phyloP scores from a whole-genome alignment of 2,888 invertebrate genomes.

The Hydrotaea cyrtoneurina region DNA sequence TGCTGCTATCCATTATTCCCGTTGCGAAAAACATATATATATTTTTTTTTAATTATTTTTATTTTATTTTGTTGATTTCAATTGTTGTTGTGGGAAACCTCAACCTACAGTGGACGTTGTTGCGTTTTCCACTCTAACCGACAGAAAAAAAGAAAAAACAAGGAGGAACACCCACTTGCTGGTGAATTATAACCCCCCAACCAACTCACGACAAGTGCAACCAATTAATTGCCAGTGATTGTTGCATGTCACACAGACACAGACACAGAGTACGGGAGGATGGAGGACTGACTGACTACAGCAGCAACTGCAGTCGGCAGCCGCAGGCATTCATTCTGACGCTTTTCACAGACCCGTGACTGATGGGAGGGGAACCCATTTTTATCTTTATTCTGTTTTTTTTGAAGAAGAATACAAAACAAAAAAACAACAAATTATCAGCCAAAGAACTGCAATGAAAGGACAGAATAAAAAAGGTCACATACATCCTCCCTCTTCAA shows the following conservation, averaged over 20 bases:
- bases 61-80: conserved; percentile 26
- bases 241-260: conserved; percentile 62
- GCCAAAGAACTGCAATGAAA: neutral
- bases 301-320: conserved; percentile 34
- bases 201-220: conserved; percentile 65
- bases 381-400: conserved; percentile 10
- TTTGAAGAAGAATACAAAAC: conserved; percentile 18
- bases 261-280: neutral
- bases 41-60: conserved; percentile 41
- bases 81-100: conserved; percentile 60
- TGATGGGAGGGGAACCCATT: conserved; percentile 33
- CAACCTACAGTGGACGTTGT: conserved; percentile 39
- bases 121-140: neutral
- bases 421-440: conserved; percentile 32
- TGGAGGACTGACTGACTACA: neutral
- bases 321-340: conserved; percentile 60
- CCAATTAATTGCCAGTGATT: conserved; percentile 67
- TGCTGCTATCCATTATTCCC: conserved; percentile 36
- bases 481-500: conserved; percentile 48
- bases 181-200: conserved; percentile 66
- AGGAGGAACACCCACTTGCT: conserved; percentile 55
- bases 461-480: conserved; percentile 11
- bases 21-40: conserved; percentile 54
- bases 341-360: conserved; percentile 63
- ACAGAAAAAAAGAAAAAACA: too few species aligned